phyloP scores from a whole-genome alignment of 2,797 vertebrate species.

The Hypotaenidia philippensis region DNA sequence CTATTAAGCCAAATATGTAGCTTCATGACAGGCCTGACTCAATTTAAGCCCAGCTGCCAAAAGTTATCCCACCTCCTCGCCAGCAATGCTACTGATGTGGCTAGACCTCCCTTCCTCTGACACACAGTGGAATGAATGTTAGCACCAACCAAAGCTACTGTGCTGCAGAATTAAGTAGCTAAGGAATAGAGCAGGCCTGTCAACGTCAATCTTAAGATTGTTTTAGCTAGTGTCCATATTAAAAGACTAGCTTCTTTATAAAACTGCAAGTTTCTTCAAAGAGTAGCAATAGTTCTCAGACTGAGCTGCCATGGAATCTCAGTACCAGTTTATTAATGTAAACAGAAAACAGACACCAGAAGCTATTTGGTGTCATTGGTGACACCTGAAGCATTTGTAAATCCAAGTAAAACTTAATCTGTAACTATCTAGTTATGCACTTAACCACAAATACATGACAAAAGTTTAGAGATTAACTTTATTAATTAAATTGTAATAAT shows the following conservation, averaged over 20 bases:
- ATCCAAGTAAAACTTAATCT: neutral
- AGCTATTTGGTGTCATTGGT: neutral
- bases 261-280: neutral
- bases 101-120: neutral
- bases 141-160: neutral
- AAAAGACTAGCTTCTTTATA: neutral
- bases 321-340: neutral
- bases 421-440: no score
- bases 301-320: neutral
- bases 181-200: neutral
- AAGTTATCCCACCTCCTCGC: neutral
- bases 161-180: neutral
- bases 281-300: neutral
- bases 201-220: neutral
- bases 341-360: neutral
- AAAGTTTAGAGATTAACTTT: neutral
- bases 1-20: rapidly evolving
- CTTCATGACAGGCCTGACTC: neutral
- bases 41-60: neutral
- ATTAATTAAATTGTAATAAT: neutral
- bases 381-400: neutral
- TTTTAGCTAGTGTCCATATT: neutral
- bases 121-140: rapidly evolving
- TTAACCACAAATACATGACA: no score
- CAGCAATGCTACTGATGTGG: neutral